Base-by-base conservation (phyloP, 2,888 invertebrate species). In the Elysia crispata region DNA sequence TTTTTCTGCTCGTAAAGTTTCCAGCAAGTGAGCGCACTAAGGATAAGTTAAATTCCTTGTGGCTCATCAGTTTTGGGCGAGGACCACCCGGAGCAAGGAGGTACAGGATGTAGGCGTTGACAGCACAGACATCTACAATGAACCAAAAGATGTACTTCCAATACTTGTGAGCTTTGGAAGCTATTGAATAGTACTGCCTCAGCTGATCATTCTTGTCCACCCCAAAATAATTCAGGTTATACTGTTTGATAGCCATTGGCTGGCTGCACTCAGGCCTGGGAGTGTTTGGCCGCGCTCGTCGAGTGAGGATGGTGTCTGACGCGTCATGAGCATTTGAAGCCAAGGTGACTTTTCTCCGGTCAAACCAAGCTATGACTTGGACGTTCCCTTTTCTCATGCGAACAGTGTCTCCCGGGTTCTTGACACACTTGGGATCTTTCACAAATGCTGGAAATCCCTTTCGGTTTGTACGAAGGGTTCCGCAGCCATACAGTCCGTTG, bases 181-280 rank as follows among this genome's bases (percentile, higher is more conserved):
- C n/a, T n/a, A n/a, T n/a, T n/a, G n/a, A n/a, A 31, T 60, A 77
- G 57, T 69, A 70, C 33, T 67, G 67, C 18, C 57, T 57, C 3
- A 57, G 73, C 41, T 76, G 76, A 13, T 76, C 66, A 33, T 64
- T 76, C 0, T 76, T 76, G 64, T 76, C 76, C 1, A 76, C 76
- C 33, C 20, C 64, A 41, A 60, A 60, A 28, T 64, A 64, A 28
- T 76, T 62, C n/a, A 64, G 41, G 1, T 28, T 76, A 49, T 76
- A 66, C 23, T 64, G 31, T 57, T 60, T 31, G 18, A 76, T 76
- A 20, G 76, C 66, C 20, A 33, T 57, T 23, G 76, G 76, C 25
- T 76, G 60, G 18, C 41, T 57, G 33, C 64, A 76, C n/a, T 31
- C 31, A 20, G 28, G n/a, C 25, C 33, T 41, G 23, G 57, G 76